Base-by-base conservation (phyloP, 2,113 vertebrate species). In the Psittacula cyanocephala region DNA sequence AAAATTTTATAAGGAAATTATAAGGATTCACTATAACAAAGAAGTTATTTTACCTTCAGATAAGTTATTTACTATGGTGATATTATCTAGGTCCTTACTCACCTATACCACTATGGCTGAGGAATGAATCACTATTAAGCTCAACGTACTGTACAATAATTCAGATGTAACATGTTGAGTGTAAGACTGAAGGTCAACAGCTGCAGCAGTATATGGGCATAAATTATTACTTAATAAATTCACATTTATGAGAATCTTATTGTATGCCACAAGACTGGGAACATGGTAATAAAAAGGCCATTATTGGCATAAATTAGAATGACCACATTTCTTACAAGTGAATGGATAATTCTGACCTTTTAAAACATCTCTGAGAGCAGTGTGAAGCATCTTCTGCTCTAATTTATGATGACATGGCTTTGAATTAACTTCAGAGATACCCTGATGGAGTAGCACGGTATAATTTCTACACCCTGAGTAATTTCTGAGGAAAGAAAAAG, bases 151-250 rank as follows among this genome's bases (percentile, higher is more conserved):
- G n/a, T 37, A 25, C 1, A 2, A 22, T 83, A 95, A 95, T 93
- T 94, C 75, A 67, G 25, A 86, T 62, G 82, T 92, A 89, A 83
- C 5, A 0, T 84, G 64, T 76, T 93, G 25, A 87, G 47, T 29
- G 15, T 22, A 79, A 89, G 75, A 90, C 52, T 96, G 94, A 97
- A 96, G 94, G 94, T 96, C 93, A 96, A 94, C 37, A 95, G 41
- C 57, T 93, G 33, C 3, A 14, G 39, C 23, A 95, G 22, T 76
- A 60, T 64, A 63, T 74, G 59, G 78, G 16, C 27, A 89, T 92
- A 90, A 96, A 87, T 92, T 96, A 94, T 86, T 91, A 29, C 47
- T 88, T 81, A 70, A 94, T 95, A 93, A 89, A 95, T 94, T 90
- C 64, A 69, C 24, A 55, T 87, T 77, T 86, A 87, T 68, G 67